Evolutionary conservation across 2,797 vertebrate species (phyloP).

Genomic region (Peromyscus attwateri): DNA sequence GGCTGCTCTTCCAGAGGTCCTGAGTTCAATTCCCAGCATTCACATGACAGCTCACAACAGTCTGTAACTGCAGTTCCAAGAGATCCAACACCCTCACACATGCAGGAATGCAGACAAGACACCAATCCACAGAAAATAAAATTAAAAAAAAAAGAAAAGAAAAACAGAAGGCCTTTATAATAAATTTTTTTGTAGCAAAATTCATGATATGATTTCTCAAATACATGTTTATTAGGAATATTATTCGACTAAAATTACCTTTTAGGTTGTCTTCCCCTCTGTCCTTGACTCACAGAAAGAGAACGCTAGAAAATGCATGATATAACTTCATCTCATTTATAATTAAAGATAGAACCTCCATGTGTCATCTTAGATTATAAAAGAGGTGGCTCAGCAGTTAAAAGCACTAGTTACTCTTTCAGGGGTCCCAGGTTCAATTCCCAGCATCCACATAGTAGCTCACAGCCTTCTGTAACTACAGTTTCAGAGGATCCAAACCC

Average conservation of each 20-base stretch:
- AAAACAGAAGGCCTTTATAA: conserved; percentile 22
- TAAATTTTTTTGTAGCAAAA: not conserved
- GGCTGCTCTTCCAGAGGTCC: not conserved
- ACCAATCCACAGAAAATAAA: not conserved
- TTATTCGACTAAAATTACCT: conserved; percentile 15
- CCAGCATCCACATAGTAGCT: too few relatives aligned
- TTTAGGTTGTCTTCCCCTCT: not conserved
- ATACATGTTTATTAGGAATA: conserved; percentile 6
- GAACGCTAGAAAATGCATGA: not conserved
- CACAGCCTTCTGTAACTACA: too few relatives aligned
- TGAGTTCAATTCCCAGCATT: not conserved
- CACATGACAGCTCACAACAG: not conserved
- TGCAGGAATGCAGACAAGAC: not conserved
- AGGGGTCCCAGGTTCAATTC: too few relatives aligned
- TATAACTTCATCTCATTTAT: not conserved
- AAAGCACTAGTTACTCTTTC: not conserved
- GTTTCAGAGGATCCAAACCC: too few relatives aligned
- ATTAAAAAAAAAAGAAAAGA: not conserved
- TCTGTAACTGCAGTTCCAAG: not conserved
- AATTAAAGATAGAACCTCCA: conserved; percentile 9
- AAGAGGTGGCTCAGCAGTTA: not conserved
- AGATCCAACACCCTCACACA: not conserved
- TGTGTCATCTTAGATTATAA: not conserved
- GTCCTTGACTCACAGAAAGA: not conserved
- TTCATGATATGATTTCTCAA: not conserved